phyloP scores from a whole-genome alignment of 2,797 vertebrate species.

The Allobates femoralis region DNA sequence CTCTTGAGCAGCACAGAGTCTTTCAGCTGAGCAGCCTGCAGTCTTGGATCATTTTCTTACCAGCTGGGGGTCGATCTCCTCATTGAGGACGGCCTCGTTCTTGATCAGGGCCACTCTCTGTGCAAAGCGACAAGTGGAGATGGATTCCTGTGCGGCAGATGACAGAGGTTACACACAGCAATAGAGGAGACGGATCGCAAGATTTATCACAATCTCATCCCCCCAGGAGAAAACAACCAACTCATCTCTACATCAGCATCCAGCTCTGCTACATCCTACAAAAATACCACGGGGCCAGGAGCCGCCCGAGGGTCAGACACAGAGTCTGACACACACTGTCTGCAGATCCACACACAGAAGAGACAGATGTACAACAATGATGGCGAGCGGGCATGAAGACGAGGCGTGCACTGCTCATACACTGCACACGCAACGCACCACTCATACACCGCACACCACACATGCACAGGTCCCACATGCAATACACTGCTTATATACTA shows the following conservation, averaged over 20 bases:
- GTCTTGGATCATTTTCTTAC: conserved; percentile 71
- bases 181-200: no score
- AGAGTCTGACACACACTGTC: not conserved
- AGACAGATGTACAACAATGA: not conserved
- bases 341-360: not conserved
- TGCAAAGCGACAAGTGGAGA: conserved; percentile 96
- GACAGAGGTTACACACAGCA: no score
- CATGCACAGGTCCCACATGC: no score
- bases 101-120: conserved; percentile 94
- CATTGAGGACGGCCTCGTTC: conserved; percentile 92
- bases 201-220: no score
- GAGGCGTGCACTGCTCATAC: fast-evolving
- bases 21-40: not conserved
- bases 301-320: conserved; percentile 31
- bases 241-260: no score
- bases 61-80: conserved; percentile 91
- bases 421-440: conserved; percentile 49
- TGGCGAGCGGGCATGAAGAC: not conserved
- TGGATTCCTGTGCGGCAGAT: conserved; percentile 83
- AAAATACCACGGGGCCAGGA: not conserved
- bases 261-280: not conserved
- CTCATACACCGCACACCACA: conserved; percentile 59
- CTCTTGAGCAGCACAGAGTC: not conserved
- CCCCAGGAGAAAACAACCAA: not conserved
- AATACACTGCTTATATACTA: no score